These are phyloP conservation scores for Mesochorus sp. DNA, from an alignment of 2,888 invertebrate genomes.

Conservation along the genomic window DNA sequence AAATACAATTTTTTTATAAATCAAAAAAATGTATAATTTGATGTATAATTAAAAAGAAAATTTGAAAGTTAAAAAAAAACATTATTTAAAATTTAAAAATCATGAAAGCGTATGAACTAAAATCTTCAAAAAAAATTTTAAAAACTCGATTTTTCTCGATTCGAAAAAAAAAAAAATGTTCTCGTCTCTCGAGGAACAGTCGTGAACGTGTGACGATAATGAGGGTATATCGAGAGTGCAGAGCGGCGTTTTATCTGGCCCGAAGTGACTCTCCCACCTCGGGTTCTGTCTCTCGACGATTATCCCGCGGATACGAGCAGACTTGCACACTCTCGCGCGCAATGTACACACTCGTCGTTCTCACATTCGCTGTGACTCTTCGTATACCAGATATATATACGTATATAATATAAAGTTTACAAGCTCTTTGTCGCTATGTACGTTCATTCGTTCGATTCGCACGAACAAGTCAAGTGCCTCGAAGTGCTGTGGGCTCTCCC, in stretches of 20 bases:
- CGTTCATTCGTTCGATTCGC: conserved; percentile 38
- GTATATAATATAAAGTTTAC: background rate
- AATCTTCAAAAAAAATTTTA: too few relatives aligned
- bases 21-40: too few relatives aligned
- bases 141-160: too few relatives aligned
- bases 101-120: too few relatives aligned
- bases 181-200: too few relatives aligned
- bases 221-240: background rate
- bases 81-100: too few relatives aligned
- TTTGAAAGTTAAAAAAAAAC: too few relatives aligned
- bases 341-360: conserved; percentile 29
- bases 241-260: conserved; percentile 1
- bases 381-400: conserved; percentile 3
- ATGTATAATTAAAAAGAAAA: too few relatives aligned
- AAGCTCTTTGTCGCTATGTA: conserved; percentile 18
- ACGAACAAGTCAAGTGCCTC: conserved; percentile 53
- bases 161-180: too few relatives aligned
- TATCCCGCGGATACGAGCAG: conserved; percentile 6
- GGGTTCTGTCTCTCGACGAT: background rate
- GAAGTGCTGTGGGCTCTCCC: conserved; percentile 25
- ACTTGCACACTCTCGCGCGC: conserved; percentile 24
- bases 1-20: too few relatives aligned
- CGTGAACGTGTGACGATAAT: too few relatives aligned
- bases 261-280: conserved; percentile 20
- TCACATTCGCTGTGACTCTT: conserved; percentile 12